Evolutionary conservation across 2,888 invertebrate genomes (phyloP).

Genomic region (Zelleria hepariella): DNA sequence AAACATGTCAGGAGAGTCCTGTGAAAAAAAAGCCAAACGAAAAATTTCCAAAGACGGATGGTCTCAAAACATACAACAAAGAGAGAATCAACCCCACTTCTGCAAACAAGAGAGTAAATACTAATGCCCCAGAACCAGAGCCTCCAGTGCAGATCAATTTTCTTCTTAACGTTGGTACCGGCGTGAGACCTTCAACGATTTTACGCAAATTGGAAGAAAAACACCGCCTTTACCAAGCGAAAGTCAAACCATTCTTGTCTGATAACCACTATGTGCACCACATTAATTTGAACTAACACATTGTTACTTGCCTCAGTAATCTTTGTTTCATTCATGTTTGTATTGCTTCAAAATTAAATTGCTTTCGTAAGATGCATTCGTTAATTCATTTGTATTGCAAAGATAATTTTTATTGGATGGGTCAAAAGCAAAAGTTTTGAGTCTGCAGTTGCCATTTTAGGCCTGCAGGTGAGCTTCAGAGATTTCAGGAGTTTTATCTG

Average conservation of each 20-base stretch:
- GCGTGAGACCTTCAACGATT: constrained; percentile 40
- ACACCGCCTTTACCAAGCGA: constrained; percentile 55
- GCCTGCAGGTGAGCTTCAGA: no score
- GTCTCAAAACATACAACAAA: not conserved
- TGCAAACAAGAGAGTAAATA: constrained; percentile 30
- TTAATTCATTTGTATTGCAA: not conserved
- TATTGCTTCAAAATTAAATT: not conserved
- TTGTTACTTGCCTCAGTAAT: not conserved
- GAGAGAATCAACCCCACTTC: constrained; percentile 21
- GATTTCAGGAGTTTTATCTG: no score
- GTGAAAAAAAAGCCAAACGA: not conserved
- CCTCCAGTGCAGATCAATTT: constrained; percentile 55
- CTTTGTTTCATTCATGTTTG: not conserved
- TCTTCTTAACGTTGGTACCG: constrained; percentile 42
- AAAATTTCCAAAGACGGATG: not conserved
- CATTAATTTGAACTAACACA: not conserved
- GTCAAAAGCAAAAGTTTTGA: no score
- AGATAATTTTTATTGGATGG: no score
- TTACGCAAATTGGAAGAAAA: constrained; percentile 51
- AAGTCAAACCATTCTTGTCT: constrained; percentile 31
- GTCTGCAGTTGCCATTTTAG: no score
- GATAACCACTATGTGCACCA: not conserved
- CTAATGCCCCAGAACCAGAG: constrained; percentile 19
- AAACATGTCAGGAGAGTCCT: not conserved
- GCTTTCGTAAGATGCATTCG: not conserved